Base-by-base conservation (phyloP, 2,797 vertebrate species). In the Furcifer pardalis region DNA sequence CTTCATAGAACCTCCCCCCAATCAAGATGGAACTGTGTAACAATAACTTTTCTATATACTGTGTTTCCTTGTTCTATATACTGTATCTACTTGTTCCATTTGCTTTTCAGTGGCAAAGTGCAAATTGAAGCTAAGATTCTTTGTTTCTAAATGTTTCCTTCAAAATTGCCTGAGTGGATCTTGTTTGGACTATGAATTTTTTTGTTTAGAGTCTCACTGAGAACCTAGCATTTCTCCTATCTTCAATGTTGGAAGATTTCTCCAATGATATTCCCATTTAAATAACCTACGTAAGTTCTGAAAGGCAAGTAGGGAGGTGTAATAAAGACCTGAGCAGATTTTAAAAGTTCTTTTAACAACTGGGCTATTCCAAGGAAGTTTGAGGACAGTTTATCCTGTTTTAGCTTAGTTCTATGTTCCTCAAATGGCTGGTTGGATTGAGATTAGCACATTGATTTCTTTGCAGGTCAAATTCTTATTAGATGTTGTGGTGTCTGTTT, bases 391-490 rank as follows among this genome's bases (percentile, higher is more conserved):
- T 95, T 94, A 91, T 94, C 82, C 92, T 88, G 89, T 80, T 86
- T 92, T 95, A 90, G 94, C 89, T 94, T 81, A 87, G 89, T 91
- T 93, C 91, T 92, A 88, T 93, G 89, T 87, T 93, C 94, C 91
- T 94, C 94, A 95, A 95, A 95, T 91, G 85, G 87, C 90, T 95
- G 92, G 93, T 96, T 95, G 92, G 79, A 86, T 95, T 96, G 91
- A 96, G 94, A 96, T 96, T 94, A 96, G 89, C 86, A 85, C 94
- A 96, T 93, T 94, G 95, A 95, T 96, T 96, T 96, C 95, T 95
- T 96, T 92, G 92, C 92, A 95, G 92, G 94, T 95, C 93, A 92
- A 96, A 95, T 94, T 96, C 96, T 96, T 95, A 92, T 92, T 94
- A 94, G 95, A 92, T 91, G 93, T 84, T 89, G 74, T 90, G 87